Percentiles rank a stretch among this genome's conserved stretches.
Evolutionary conservation across 2,113 vertebrate species (phyloP).

Genomic region (Illadopsis cleaveri): DNA sequence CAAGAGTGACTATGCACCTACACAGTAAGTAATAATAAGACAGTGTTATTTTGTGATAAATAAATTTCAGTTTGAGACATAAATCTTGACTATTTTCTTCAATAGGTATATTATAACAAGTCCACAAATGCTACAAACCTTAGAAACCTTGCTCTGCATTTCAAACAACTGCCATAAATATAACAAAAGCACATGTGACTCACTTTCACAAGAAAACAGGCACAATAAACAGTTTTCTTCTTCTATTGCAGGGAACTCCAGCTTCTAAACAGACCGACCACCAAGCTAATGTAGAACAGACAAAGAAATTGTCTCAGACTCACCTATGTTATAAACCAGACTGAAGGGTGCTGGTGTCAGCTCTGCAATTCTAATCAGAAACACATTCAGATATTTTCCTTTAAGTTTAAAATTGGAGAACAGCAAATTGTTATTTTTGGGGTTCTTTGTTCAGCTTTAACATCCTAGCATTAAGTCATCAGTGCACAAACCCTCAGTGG

Average conservation of each 20-base stretch:
- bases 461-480: not conserved
- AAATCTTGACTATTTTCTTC: not conserved
- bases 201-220: not conserved
- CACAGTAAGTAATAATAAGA: not conserved
- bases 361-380: not conserved
- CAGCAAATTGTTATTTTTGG: not conserved
- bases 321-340: no score
- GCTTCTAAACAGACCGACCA: not conserved
- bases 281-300: not conserved
- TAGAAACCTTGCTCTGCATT: not conserved
- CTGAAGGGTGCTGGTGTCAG: no score
- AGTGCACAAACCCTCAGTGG: not conserved
- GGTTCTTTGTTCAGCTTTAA: not conserved
- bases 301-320: no score
- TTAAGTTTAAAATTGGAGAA: not conserved
- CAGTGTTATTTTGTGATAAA: not conserved
- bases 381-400: not conserved
- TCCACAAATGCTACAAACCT: not conserved
- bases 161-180: not conserved
- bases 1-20: not conserved
- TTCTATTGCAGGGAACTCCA: not conserved
- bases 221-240: not conserved
- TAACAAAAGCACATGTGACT: not conserved
- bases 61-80: not conserved
- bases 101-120: not conserved